phyloP scores from a whole-genome alignment of 2,888 invertebrate species.

The Adineta ricciae region DNA sequence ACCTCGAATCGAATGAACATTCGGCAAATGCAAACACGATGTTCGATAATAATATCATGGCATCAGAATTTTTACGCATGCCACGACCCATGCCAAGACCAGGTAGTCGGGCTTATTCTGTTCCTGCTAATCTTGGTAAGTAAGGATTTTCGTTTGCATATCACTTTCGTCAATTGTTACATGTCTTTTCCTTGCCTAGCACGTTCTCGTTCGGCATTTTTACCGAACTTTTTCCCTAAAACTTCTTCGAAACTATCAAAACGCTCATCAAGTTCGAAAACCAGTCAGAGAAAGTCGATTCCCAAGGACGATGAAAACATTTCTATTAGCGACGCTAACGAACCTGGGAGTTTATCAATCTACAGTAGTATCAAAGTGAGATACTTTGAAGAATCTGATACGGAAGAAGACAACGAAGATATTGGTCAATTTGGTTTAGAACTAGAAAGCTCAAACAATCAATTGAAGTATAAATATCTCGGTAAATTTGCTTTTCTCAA shows the following conservation, averaged over 20 bases:
- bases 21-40: not conserved
- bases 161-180: too few species aligned
- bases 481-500: not conserved
- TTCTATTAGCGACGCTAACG: not conserved
- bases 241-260: not conserved
- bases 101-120: conserved; percentile 45
- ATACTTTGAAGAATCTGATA: conserved; percentile 17
- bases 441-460: conserved; percentile 27
- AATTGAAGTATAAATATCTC: conserved; percentile 26
- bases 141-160: too few species aligned
- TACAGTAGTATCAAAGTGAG: not conserved
- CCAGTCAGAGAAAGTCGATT: not conserved
- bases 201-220: not conserved
- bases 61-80: not conserved
- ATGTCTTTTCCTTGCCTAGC: not conserved
- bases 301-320: not conserved
- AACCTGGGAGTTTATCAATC: not conserved
- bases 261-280: not conserved
- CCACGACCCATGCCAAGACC: conserved; percentile 38
- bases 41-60: not conserved
- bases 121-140: conserved; percentile 38
- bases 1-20: not conserved
- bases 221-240: not conserved
- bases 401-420: not conserved
- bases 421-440: not conserved